A percentile compares a stretch with the other conserved stretches of the same genome.
Conservation (phyloP, 2,888 invertebrate genomes). For the Machimus rusticus region DNA sequence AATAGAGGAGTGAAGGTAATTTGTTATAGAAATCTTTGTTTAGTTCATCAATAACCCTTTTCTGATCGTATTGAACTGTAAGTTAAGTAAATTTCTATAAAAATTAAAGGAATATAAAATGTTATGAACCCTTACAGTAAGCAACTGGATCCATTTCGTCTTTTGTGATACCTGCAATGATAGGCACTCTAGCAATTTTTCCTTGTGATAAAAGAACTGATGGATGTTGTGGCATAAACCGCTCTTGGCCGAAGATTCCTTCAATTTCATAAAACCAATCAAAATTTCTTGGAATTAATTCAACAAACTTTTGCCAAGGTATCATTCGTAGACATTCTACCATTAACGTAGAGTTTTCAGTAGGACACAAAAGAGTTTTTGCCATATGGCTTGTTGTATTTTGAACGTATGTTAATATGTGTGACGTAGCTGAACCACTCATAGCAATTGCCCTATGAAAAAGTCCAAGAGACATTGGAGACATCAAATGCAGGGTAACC, state of each 20-base stretch:
- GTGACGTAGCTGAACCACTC: no score
- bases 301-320: constrained; percentile 53
- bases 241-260: no score
- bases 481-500: no score
- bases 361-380: constrained; percentile 67
- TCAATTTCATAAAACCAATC: constrained; percentile 47
- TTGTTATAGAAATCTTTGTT: constrained; percentile 54
- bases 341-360: constrained; percentile 64
- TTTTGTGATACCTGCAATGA: no score
- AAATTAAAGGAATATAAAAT: no score
- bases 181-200: no score
- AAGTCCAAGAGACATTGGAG: no score
- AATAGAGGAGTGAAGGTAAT: constrained; percentile 57
- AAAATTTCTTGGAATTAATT: background rate
- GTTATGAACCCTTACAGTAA: no score
- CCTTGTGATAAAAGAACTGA: no score
- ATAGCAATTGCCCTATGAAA: no score
- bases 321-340: constrained; percentile 65
- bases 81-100: constrained; percentile 47
- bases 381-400: constrained; percentile 70
- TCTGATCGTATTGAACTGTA: background rate
- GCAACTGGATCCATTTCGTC: no score
- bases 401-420: constrained; percentile 58
- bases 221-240: no score
- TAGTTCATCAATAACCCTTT: constrained; percentile 49